Base-by-base conservation (phyloP, 2,797 vertebrate species). In the Sphaeramia orbicularis region DNA sequence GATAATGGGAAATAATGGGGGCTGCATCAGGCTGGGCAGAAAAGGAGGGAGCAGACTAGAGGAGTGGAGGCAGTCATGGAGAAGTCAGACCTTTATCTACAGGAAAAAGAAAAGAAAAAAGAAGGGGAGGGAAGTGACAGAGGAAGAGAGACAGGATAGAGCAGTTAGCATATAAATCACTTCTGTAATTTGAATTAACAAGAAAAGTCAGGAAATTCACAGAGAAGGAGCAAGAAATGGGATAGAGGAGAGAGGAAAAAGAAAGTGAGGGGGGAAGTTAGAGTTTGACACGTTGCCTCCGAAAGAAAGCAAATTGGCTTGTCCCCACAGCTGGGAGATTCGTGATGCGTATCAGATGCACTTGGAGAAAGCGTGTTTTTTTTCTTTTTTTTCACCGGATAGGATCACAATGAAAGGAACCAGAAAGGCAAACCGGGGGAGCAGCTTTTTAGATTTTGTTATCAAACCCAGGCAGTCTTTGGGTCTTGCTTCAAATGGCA, bases 81-180 rank as follows among this genome's bases (percentile, higher is more conserved):
- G 91, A 78, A 88, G 87, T 93, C 91, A 93, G 90, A 92, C 89
- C 90, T 92, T 92, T 90, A 92, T 92, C 92, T 93, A 86, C 9
- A 76, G 79, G 81, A 88, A 74, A 84, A 49, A 84, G 51, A 86
- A 63, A 52, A 78, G 69, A 45, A 76, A 72, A 72, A 50, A 54
- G 79, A 53, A 68, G 74, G 69, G 63, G 38, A 67, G 56, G 67
- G 73, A 71, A 27, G 53, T 16, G 36, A 68, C 65, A 73, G 48
- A 77, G 64, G 54, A 75, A 75, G 65, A 89, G 76, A 86, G 61
- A 91, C 40, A 90, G 77, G 87, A 88, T 71, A 88, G 83, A 83
- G 81, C 64, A 47, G 91, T 91, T 91, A 92, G 86, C 85, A 88
- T 85, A 81, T 71, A 86, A 82, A 89, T 86, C 86, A 90, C 74